Conservation (phyloP, 2,888 invertebrate genomes). For the Parapristionchus giblindavisi region DNA sequence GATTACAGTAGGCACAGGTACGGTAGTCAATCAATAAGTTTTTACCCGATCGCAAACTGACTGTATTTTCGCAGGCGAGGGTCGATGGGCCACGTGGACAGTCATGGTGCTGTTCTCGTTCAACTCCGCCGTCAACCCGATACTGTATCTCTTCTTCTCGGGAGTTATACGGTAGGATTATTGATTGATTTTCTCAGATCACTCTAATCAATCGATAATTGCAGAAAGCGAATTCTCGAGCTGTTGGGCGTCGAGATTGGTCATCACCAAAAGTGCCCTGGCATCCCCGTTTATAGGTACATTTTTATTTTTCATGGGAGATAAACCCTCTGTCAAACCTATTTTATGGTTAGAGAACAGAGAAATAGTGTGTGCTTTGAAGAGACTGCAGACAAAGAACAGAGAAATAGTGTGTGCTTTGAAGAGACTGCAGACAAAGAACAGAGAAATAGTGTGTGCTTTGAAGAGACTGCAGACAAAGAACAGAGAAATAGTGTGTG, state of each 20-base stretch:
- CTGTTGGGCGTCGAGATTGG: conserved; percentile 12
- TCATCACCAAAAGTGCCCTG: neutral
- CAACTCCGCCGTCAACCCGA: conserved; percentile 66
- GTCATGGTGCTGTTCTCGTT: conserved; percentile 60
- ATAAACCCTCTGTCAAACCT: too few relatives aligned
- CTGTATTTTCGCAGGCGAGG: conserved; percentile 48
- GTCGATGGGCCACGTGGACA: conserved; percentile 67
- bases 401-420: too few relatives aligned
- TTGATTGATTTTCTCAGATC: neutral
- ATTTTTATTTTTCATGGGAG: too few relatives aligned
- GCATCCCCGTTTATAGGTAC: conserved; percentile 21
- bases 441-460: too few relatives aligned
- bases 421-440: too few relatives aligned
- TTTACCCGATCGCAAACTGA: neutral
- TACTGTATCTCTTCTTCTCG: conserved; percentile 62
- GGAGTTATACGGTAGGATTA: conserved; percentile 56
- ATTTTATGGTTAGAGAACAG: too few relatives aligned
- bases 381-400: too few relatives aligned
- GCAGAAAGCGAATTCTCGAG: conserved; percentile 10
- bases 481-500: too few relatives aligned
- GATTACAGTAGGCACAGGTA: conserved; percentile 65
- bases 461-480: too few relatives aligned
- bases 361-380: too few relatives aligned
- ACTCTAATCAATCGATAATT: neutral
- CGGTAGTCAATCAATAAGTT: neutral